Evolutionary conservation across 2,797 vertebrate genomes (phyloP).

Genomic region (Vultur gryphus): DNA sequence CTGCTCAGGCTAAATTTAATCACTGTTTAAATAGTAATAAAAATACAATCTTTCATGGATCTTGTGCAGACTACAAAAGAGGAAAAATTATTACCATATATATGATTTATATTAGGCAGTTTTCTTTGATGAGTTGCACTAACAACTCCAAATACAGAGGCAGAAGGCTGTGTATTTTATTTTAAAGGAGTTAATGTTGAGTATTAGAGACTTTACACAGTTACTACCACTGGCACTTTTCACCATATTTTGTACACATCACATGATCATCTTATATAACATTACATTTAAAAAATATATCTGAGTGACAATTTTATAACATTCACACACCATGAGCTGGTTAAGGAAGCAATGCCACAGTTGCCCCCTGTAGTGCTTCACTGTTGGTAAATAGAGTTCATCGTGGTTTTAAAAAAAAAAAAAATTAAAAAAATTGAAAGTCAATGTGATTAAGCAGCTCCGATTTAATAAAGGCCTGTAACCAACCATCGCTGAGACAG

Average conservation of each 20-base stretch:
- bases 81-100: slow-evolving; percentile 84
- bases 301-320: slow-evolving; percentile 79
- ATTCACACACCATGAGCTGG: slow-evolving; percentile 79
- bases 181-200: slow-evolving; percentile 81
- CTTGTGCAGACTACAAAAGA: slow-evolving; percentile 90
- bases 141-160: slow-evolving; percentile 79
- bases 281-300: slow-evolving; percentile 86
- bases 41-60: slow-evolving; percentile 99
- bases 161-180: slow-evolving; percentile 81
- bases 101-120: slow-evolving; percentile 85
- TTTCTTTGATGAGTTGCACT: slow-evolving; percentile 81
- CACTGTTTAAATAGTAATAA: slow-evolving; percentile 99
- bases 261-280: slow-evolving; percentile 91
- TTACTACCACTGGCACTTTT: slow-evolving; percentile 97
- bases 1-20: slow-evolving; percentile 85
- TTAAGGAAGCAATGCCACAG: slow-evolving; percentile 73
- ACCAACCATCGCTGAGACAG: slow-evolving; percentile 71
- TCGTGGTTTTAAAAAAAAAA: slow-evolving; percentile 62
- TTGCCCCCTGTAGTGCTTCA: slow-evolving; percentile 87
- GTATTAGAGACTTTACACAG: slow-evolving; percentile 90
- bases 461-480: slow-evolving; percentile 80
- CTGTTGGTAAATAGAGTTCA: slow-evolving; percentile 76
- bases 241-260: slow-evolving; percentile 95
- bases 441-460: slow-evolving; percentile 84
- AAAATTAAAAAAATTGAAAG: slow-evolving; percentile 59